Percentiles rank a stretch among this genome's conserved stretches.
These are phyloP conservation scores for Macrophya annulata DNA, from an alignment of 2,888 invertebrate species.

Conservation along the genomic window DNA sequence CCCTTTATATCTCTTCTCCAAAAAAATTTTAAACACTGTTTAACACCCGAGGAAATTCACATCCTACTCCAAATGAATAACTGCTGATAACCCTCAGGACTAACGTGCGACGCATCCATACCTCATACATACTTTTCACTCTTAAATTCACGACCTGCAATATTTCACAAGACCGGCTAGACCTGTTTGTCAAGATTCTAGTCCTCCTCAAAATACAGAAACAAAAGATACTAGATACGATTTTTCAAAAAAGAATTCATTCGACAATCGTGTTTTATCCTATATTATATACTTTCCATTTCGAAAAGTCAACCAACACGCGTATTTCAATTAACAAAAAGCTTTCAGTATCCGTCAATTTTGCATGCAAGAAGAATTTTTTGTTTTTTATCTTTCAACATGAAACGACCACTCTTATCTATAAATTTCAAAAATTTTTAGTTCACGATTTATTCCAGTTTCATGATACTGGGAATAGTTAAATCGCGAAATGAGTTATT, in stretches of 20 bases:
- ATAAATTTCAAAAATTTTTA: background rate
- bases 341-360: background rate
- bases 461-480: background rate
- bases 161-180: background rate
- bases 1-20: background rate
- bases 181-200: background rate
- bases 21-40: background rate
- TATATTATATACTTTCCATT: background rate
- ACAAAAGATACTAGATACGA: no score
- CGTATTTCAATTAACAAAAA: background rate
- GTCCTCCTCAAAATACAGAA: background rate
- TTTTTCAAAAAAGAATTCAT: background rate
- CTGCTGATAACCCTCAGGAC: background rate
- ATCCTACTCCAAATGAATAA: conserved; percentile 8
- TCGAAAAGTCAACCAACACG: background rate
- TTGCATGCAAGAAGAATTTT: background rate
- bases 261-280: background rate
- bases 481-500: background rate
- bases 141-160: conserved; percentile 8
- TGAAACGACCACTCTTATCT: background rate
- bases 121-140: conserved; percentile 30
- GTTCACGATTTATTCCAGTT: background rate
- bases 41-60: background rate
- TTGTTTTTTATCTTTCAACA: background rate
- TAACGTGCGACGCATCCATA: conserved; percentile 2